A percentile compares a stretch with the other conserved stretches of the same genome.
Conservation (phyloP, 2,797 vertebrate species). For the Enteromius fasciolatus region DNA sequence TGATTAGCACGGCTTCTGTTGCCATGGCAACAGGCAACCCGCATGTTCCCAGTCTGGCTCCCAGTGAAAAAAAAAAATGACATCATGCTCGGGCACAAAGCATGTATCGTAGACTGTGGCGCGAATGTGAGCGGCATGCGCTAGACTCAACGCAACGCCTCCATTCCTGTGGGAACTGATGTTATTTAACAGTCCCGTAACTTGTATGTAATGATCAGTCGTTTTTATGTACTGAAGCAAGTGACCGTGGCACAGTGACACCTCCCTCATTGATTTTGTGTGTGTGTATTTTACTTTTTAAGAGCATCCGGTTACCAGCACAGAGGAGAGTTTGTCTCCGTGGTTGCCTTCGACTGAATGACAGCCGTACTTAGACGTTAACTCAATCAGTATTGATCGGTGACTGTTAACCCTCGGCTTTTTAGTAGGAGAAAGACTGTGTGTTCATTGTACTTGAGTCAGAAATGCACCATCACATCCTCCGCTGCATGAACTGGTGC, state of each 20-base stretch:
- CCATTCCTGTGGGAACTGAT: background rate
- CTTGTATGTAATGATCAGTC: constrained; percentile 6
- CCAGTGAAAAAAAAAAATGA: constrained; percentile 41
- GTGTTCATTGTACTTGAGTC: constrained; percentile 31
- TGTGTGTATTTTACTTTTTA: background rate
- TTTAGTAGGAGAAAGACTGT: constrained; percentile 11
- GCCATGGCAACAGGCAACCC: constrained; percentile 59
- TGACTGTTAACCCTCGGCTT: constrained; percentile 33
- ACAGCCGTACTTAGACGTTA: constrained; percentile 18
- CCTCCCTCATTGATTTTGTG: background rate
- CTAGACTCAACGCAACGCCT: constrained; percentile 9
- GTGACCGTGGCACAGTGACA: constrained; percentile 22
- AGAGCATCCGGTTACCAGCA: constrained; percentile 29
- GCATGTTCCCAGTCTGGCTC: constrained; percentile 50
- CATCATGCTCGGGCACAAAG: constrained; percentile 53
- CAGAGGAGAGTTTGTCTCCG: constrained; percentile 4
- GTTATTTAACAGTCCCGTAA: constrained; percentile 15
- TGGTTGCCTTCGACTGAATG: background rate
- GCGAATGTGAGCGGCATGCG: background rate
- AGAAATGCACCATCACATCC: constrained; percentile 28
- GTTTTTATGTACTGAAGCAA: background rate
- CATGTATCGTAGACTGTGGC: constrained; percentile 26
- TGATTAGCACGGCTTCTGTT: constrained; percentile 53
- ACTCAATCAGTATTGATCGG: constrained; percentile 41
- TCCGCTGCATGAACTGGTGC: constrained; percentile 26